Conservation (phyloP, 1,140 invertebrate genomes). For the Megalonaias nervosa region DNA sequence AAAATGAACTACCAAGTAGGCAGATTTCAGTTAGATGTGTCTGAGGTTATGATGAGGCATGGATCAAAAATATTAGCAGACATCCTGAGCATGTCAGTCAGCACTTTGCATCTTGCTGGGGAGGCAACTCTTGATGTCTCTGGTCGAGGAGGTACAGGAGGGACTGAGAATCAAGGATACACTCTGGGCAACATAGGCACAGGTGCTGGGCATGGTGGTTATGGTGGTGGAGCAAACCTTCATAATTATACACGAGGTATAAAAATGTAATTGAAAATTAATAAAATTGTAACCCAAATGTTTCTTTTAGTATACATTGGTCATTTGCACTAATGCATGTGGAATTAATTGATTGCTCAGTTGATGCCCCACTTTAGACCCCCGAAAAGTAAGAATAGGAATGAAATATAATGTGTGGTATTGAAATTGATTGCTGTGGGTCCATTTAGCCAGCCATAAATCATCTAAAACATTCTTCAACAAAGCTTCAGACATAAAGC, state of each 20-base stretch:
- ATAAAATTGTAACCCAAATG: too few relatives aligned
- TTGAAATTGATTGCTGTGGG: too few relatives aligned
- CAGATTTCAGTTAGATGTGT: constrained; percentile 42
- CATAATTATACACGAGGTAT: constrained; percentile 30
- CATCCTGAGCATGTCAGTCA: constrained; percentile 40
- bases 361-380: too few relatives aligned
- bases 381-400: too few relatives aligned
- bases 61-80: constrained; percentile 45
- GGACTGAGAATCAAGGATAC: constrained; percentile 9
- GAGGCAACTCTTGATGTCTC: constrained; percentile 48
- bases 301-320: too few relatives aligned
- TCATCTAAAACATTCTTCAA: too few relatives aligned
- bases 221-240: constrained; percentile 48
- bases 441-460: too few relatives aligned
- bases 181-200: constrained; percentile 14
- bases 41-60: constrained; percentile 52
- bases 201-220: constrained; percentile 57
- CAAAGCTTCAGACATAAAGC: too few relatives aligned
- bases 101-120: constrained; percentile 49
- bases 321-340: too few relatives aligned
- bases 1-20: constrained; percentile 38
- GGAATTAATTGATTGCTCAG: too few relatives aligned
- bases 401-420: too few relatives aligned
- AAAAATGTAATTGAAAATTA: too few relatives aligned
- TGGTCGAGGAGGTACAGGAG: constrained; percentile 7